Evolutionary conservation across 2,113 vertebrate species (phyloP), one percentile per base, ranked within the genome.

Genomic region (Calidris pugnax): DNA sequence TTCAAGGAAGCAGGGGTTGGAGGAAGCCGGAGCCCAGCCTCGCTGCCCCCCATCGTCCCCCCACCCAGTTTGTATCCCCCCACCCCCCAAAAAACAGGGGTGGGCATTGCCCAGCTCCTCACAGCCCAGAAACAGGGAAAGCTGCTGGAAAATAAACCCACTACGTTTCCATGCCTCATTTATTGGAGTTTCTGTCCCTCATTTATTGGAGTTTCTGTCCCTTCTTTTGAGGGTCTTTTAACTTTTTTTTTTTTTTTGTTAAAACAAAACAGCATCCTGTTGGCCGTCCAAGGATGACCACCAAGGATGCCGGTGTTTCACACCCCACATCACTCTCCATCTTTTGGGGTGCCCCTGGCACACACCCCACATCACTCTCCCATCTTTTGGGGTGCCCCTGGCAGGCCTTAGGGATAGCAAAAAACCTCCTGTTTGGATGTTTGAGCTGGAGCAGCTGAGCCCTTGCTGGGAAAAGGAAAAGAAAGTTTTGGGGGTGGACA

Each of bases 21-120:
- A 43, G 41, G 43, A 3, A 60, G 32, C 57, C 2, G 2, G 35
- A 56, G 30, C n/a, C 0, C 0, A 56, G 6, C n/a, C 1, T 22
- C 10, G 2, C 35, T 53, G 24, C 28, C 10, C 41, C 26, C 67
- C n/a, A 56, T 35, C 2, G 0, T 43, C 59, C 69, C 69, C 56
- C 48, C 64, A 64, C 1, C 33, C 1, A 0, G 5, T 32, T 35
- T 53, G 33, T 11, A 20, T 39, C 43, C 32, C 39, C 32, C 4
- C 4, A 7, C 26, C 6, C 7, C 2, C 5, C 26, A 35, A 0
- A 0, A 39, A 60, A 14, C 15, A 18, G 24, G 13, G 15, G 13
- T 50, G 59, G 59, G 13, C 45, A 19, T 27, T 32, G 7, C 17
- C 30, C 1, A 1, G 33, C 47, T 69, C 57, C 30, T 56, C 35